A percentile compares a stretch with the other conserved stretches of the same genome.
Conservation (phyloP, 92 coral and sea anemone genomes). For the Epizoanthus rinbou region DNA sequence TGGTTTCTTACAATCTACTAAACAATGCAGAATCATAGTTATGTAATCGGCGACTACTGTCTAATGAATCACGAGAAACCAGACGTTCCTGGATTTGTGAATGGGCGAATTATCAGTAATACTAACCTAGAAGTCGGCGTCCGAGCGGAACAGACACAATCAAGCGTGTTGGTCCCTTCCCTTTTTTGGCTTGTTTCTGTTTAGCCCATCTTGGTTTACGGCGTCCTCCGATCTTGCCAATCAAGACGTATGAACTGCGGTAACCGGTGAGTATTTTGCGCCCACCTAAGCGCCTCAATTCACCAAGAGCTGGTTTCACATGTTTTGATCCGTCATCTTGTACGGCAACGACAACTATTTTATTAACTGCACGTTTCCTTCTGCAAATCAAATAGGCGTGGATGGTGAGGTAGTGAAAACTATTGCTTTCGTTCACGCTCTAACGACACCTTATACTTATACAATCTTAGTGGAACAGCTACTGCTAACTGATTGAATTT, state of each 20-base stretch:
- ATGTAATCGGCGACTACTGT: background rate
- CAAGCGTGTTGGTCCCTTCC: constrained; percentile 11
- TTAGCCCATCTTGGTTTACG: constrained; percentile 23
- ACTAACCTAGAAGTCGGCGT: constrained; percentile 13
- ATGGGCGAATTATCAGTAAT: background rate
- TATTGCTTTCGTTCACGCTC: background rate
- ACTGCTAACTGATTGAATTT: too few relatives aligned
- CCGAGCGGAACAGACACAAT: constrained; percentile 12
- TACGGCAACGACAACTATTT: constrained; percentile 21
- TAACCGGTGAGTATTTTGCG: constrained; percentile 3
- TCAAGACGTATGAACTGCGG: constrained; percentile 9
- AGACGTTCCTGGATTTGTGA: too few relatives aligned
- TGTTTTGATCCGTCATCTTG: constrained; percentile 35
- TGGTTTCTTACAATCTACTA: background rate
- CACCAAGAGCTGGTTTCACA: constrained; percentile 6
- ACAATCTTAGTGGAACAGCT: too few relatives aligned
- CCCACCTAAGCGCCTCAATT: constrained; percentile 18
- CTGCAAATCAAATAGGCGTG: background rate
- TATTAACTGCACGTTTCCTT: constrained; percentile 1
- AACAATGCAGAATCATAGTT: background rate
- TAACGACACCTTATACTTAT: too few relatives aligned
- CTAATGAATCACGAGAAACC: too few relatives aligned
- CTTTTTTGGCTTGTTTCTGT: background rate
- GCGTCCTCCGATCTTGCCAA: constrained; percentile 25
- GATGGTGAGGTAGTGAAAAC: background rate